These are phyloP conservation scores for Dasyprocta punctata DNA, from an alignment of 2,113 vertebrate species.

Conservation along the genomic window DNA sequence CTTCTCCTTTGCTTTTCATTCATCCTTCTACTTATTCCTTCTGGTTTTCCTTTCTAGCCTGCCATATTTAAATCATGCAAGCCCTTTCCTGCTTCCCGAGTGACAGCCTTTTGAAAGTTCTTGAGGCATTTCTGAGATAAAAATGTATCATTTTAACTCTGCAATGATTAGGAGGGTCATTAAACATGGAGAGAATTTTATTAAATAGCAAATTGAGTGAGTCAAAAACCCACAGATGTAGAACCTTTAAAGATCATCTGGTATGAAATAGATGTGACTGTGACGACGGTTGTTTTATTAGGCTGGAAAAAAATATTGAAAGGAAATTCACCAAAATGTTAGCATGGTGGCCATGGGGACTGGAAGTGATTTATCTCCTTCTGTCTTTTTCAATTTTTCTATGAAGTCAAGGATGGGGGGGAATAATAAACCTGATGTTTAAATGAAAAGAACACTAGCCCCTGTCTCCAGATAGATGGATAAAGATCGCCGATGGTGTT, in stretches of 20 bases:
- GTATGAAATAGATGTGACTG: neutral
- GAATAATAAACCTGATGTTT: neutral
- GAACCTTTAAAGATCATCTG: constrained; percentile 36
- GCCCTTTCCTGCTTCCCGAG: neutral
- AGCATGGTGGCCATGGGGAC: neutral
- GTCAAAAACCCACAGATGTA: constrained; percentile 59
- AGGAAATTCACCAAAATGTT: constrained; percentile 21
- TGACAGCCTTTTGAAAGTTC: constrained; percentile 52
- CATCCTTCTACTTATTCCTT: constrained; percentile 9
- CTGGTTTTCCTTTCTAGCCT: neutral
- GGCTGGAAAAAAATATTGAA: neutral
- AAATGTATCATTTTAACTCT: constrained; percentile 66
- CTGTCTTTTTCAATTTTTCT: neutral
- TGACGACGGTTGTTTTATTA: neutral
- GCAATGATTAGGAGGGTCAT: constrained; percentile 63
- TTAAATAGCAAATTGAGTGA: constrained; percentile 64
- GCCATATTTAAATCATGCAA: constrained; percentile 19
- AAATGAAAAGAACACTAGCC: neutral
- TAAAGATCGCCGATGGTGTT: neutral
- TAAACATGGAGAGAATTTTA: constrained; percentile 64
- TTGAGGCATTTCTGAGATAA: constrained; percentile 55
- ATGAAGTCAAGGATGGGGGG: rapidly evolving
- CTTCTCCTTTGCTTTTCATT: neutral
- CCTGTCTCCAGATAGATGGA: neutral
- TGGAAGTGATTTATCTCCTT: neutral